Evolutionary conservation across 2,113 vertebrate species (phyloP).

Genomic region (Hippolais icterina): DNA sequence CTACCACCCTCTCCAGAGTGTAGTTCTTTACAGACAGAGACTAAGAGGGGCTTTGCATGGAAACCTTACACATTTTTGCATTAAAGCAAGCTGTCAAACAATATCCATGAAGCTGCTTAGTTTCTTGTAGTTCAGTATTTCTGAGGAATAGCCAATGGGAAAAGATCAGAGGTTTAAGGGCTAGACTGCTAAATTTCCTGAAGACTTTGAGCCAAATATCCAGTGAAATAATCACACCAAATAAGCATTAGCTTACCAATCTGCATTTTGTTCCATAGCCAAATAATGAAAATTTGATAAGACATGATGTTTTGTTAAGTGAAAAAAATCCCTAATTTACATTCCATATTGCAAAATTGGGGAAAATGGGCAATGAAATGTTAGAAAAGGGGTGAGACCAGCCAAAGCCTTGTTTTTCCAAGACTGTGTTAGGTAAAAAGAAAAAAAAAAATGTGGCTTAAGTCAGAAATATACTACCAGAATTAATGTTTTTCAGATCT

Average conservation of each 20-base stretch:
- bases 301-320: neutral
- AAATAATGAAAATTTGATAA: constrained; percentile 70
- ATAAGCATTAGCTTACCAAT: constrained; percentile 36
- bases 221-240: neutral
- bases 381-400: constrained; percentile 34
- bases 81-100: constrained; percentile 6
- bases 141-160: constrained; percentile 1
- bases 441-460: constrained; percentile 5
- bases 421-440: constrained; percentile 23
- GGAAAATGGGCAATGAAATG: constrained; percentile 59
- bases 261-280: constrained; percentile 25
- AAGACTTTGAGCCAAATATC: neutral
- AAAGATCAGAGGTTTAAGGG: constrained; percentile 11
- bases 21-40: neutral
- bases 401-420: constrained; percentile 70
- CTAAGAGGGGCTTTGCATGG: neutral
- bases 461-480: constrained; percentile 60
- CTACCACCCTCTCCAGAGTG: neutral
- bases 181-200: constrained; percentile 44
- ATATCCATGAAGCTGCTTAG: neutral
- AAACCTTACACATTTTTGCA: neutral
- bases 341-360: constrained; percentile 72
- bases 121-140: neutral
- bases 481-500: constrained; percentile 54
- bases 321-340: constrained; percentile 27